phyloP scores from a whole-genome alignment of 2,113 vertebrate species.

The human (Homo sapiens) region GRCh38 chr2:225619501-225620000 shows the following conservation, averaged over 20 bases:
- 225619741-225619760: neutral
- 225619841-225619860: neutral
- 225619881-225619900: neutral
- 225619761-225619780: neutral
- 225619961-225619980: neutral
- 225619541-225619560: neutral
- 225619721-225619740: neutral
- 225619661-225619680: neutral
- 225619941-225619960: neutral
- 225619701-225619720: neutral
- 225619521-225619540: neutral
- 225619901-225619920: neutral
- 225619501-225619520: neutral
- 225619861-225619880: neutral
- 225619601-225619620: too few relatives aligned
- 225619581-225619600: neutral
- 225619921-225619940: neutral
- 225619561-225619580: neutral
- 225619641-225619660: neutral
- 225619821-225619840: neutral
- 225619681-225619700: neutral
- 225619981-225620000: neutral
- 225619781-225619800: neutral
- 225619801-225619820: neutral
- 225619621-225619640: neutral